These are phyloP conservation scores for Phycodurus eques DNA, from an alignment of 2,113 vertebrate species.

Conservation along the genomic window DNA sequence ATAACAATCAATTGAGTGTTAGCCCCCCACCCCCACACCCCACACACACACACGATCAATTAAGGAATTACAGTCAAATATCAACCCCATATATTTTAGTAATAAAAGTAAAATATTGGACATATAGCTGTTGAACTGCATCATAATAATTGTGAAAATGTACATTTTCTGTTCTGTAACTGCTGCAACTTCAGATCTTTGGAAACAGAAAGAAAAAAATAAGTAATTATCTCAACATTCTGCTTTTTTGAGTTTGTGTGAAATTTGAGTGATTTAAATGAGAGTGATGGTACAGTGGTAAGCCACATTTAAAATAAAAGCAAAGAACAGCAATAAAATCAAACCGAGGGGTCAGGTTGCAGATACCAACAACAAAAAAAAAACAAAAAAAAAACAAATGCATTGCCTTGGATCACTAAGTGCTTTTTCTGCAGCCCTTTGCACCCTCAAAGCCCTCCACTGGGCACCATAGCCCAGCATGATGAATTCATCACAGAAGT, in stretches of 20 bases:
- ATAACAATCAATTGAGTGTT: background rate
- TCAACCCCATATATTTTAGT: background rate
- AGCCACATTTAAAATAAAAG: background rate
- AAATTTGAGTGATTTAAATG: too few species aligned
- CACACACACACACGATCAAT: background rate
- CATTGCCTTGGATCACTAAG: constrained; percentile 34
- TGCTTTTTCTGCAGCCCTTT: constrained; percentile 43
- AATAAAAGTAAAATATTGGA: background rate
- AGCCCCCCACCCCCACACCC: too few species aligned
- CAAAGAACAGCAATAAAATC: background rate
- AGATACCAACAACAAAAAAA: background rate
- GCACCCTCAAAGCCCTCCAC: constrained; percentile 30
- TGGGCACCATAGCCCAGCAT: constrained; percentile 41
- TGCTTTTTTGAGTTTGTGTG: too few species aligned
- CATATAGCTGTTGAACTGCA: too few species aligned
- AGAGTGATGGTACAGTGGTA: too few species aligned
- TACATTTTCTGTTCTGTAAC: too few species aligned
- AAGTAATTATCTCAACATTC: too few species aligned
- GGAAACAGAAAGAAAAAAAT: background rate
- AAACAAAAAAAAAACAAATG: background rate
- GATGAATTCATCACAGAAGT: constrained; percentile 31
- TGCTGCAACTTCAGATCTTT: constrained; percentile 3
- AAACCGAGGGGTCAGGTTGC: background rate
- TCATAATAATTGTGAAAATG: too few species aligned
- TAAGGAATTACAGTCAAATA: background rate